These are phyloP conservation scores for Stigmatopora argus DNA, from an alignment of 2,113 vertebrate genomes.

Conservation along the genomic window DNA sequence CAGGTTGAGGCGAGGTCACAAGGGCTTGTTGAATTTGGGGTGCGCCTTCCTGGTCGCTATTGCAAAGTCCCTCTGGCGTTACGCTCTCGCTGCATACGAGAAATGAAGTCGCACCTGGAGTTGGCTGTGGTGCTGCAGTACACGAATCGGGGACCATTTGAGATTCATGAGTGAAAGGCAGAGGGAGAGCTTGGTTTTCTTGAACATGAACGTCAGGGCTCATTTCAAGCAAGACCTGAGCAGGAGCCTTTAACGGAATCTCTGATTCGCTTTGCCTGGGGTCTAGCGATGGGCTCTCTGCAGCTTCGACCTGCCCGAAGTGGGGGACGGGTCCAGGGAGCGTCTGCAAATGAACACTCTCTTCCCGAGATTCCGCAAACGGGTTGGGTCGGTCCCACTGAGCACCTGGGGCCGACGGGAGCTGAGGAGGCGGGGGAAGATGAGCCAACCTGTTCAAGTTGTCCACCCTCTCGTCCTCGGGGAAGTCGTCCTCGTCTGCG, in stretches of 20 bases:
- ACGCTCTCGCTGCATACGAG: conserved; percentile 69
- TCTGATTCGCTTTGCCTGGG: conserved; percentile 46
- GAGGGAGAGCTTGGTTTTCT: conserved; percentile 15
- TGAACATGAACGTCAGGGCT: conserved; percentile 19
- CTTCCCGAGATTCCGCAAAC: conserved; percentile 60
- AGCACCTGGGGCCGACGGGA: conserved; percentile 48
- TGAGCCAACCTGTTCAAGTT: conserved; percentile 66
- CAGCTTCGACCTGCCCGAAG: conserved; percentile 6
- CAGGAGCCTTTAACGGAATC: conserved; percentile 43
- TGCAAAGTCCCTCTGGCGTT: conserved; percentile 72
- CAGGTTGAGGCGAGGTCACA: conserved; percentile 37
- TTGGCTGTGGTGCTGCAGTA: conserved; percentile 11
- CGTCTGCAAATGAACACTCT: conserved; percentile 41
- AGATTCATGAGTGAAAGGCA: conserved; percentile 9
- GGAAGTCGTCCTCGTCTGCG: conserved; percentile 72
- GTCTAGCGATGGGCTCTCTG: conserved; percentile 37
- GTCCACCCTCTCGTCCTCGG: conserved; percentile 68
- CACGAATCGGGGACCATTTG: conserved; percentile 11
- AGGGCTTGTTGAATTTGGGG: conserved; percentile 31
- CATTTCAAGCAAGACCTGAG: conserved; percentile 46
- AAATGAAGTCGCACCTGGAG: conserved; percentile 1
- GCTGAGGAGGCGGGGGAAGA: conserved; percentile 27
- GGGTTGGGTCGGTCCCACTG: conserved; percentile 63
- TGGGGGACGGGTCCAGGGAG: conserved; percentile 2
- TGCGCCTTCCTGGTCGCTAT: conserved; percentile 56